phyloP scores from a whole-genome alignment of 2,888 invertebrate genomes.

The Tubulanus polymorphus region DNA sequence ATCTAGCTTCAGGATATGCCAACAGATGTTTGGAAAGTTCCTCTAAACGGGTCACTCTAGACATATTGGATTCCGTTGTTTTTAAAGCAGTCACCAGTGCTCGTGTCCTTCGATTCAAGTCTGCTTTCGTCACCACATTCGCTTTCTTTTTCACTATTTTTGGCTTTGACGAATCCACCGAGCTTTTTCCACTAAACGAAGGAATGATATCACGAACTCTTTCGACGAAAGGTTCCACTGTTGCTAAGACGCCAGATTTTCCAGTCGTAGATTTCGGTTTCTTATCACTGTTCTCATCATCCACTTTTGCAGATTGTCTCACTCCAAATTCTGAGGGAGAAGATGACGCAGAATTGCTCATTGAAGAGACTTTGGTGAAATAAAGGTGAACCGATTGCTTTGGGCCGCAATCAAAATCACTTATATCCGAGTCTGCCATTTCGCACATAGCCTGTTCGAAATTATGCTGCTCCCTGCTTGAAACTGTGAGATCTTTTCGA shows the following conservation, averaged over 20 bases:
- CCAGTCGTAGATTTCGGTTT: background rate
- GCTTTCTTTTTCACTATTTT: background rate
- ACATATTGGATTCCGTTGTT: constrained; percentile 45
- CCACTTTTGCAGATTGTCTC: background rate
- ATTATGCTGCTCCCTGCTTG: background rate
- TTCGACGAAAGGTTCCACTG: background rate
- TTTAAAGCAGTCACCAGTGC: constrained; percentile 29
- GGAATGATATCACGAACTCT: background rate
- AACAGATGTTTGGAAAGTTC: constrained; percentile 70
- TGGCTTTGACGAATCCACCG: no score
- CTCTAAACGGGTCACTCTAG: constrained; percentile 64
- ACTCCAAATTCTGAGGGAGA: background rate
- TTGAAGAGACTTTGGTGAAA: background rate
- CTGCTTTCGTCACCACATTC: constrained; percentile 17
- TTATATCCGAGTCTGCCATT: background rate
- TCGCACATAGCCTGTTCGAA: background rate
- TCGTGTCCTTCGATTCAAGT: constrained; percentile 28
- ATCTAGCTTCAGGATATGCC: constrained; percentile 69
- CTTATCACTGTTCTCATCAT: background rate
- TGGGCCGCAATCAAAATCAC: background rate
- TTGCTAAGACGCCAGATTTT: background rate
- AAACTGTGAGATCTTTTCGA: no score
- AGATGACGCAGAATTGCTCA: no score
- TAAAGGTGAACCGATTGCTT: background rate
- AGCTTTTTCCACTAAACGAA: background rate